Evolutionary conservation across 1,140 invertebrate species (phyloP).

Genomic region (Mizuhopecten yessoensis): DNA sequence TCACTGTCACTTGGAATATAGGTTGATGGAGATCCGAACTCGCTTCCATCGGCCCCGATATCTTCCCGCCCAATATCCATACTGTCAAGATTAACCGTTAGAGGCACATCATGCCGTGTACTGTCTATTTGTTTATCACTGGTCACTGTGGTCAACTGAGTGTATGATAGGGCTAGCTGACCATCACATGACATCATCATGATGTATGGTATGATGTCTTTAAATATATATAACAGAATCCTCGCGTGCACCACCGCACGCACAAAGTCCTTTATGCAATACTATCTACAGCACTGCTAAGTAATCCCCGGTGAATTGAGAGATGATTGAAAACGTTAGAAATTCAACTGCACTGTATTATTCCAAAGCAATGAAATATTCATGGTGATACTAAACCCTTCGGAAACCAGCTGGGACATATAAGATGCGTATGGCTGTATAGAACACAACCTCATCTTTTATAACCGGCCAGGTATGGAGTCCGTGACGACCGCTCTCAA

Average conservation of each 20-base stretch:
- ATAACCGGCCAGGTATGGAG: not conserved
- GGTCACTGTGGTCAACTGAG: not conserved
- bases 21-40: conserved; percentile 45
- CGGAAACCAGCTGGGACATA: not conserved
- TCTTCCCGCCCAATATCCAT: not conserved
- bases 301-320: not conserved
- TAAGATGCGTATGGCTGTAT: not conserved
- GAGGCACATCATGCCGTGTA: not conserved
- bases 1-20: conserved; percentile 61
- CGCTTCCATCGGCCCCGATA: not conserved
- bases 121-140: not conserved
- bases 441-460: not conserved
- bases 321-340: not conserved
- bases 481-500: not conserved
- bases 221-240: not conserved
- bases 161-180: not conserved
- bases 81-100: not conserved
- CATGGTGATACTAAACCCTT: conserved; percentile 7
- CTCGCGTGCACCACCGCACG: not conserved
- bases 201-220: not conserved
- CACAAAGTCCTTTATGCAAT: not conserved
- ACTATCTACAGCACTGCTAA: not conserved
- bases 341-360: conserved; percentile 23
- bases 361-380: conserved; percentile 7
- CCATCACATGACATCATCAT: not conserved